Evolutionary conservation across 2,888 invertebrate genomes (phyloP).

Genomic region (Lasius platythorax): DNA sequence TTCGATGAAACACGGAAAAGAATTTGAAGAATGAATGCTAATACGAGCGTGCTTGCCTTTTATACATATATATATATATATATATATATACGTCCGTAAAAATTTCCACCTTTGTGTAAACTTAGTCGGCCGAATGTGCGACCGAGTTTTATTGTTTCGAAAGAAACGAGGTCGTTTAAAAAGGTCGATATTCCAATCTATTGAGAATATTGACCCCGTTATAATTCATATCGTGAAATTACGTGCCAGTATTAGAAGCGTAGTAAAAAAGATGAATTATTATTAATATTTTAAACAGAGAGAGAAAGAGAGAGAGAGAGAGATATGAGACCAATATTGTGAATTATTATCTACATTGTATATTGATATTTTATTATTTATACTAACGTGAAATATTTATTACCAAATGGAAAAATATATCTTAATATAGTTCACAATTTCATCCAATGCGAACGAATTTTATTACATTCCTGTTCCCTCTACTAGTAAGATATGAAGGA

Average conservation of each 20-base stretch:
- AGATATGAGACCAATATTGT: background rate
- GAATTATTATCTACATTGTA: background rate
- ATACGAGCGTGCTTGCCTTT: background rate
- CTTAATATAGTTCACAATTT: background rate
- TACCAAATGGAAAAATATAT: background rate
- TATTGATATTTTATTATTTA: background rate
- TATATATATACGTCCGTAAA: background rate
- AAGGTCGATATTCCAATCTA: too few species aligned
- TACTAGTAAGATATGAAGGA: background rate
- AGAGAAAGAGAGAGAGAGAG: background rate
- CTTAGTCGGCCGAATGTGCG: background rate
- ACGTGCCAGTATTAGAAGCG: background rate
- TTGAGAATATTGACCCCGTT: background rate
- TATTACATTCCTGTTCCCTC: background rate
- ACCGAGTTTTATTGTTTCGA: conserved; percentile 17
- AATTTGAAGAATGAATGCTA: background rate
- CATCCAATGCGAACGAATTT: background rate
- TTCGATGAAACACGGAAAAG: background rate
- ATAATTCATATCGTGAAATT: background rate
- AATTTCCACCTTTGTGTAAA: background rate
- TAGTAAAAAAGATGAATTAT: background rate
- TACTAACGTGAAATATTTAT: background rate
- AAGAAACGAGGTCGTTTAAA: background rate
- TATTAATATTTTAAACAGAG: background rate
- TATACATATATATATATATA: background rate